Evolutionary conservation across 1,140 invertebrate genomes (phyloP), one percentile per base, ranked within the genome.

Genomic region (Tetramorium alpestre): DNA sequence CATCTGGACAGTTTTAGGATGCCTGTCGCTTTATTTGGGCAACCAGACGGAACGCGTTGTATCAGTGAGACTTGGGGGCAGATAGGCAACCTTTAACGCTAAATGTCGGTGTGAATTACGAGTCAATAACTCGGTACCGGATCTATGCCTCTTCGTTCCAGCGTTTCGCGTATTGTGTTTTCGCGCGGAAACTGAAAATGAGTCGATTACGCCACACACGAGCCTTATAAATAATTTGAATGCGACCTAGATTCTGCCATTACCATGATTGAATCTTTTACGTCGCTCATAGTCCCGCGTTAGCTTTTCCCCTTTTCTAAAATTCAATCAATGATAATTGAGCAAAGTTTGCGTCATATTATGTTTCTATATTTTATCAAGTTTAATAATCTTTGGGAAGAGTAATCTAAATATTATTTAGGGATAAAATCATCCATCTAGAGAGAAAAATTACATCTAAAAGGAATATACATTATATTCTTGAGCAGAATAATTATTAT

Each of bases 31-130:
- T 73, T 58, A 58, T 25, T 75, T 47, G 16, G 13, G 18, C 69
- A 70, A 54, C 67, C 54, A 73, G 22, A 47, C 38, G 7, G 51
- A 72, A 60, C 67, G 44, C 69, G 41, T 80, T 80, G 16, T 28
- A 38, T 75, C 80, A 73, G 69, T 33, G 54, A 73, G 47, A 75
- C 54, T 60, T 54, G 54, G 51, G 73, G 62, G 80, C 41, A 73
- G 64, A 58, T 69, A 38, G 13, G 54, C 69, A 41, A 75, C 54
- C 69, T 73, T 84, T 60, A 60, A 54, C 25, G 54, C n/a, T 84
- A 75, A 84, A 84, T 84, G n/a, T 60, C 41, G 41, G 10, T 28
- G 80, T 73, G 41, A 75, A 49, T 84, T 60, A 84, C 80, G 41
- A 67, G 25, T 73, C 80, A 25, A 82, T 82, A 82, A 54, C 54